Evolutionary conservation across 2,113 vertebrate species (phyloP), one percentile per base, ranked within the genome.

Genomic region (Clinocottus analis): DNA sequence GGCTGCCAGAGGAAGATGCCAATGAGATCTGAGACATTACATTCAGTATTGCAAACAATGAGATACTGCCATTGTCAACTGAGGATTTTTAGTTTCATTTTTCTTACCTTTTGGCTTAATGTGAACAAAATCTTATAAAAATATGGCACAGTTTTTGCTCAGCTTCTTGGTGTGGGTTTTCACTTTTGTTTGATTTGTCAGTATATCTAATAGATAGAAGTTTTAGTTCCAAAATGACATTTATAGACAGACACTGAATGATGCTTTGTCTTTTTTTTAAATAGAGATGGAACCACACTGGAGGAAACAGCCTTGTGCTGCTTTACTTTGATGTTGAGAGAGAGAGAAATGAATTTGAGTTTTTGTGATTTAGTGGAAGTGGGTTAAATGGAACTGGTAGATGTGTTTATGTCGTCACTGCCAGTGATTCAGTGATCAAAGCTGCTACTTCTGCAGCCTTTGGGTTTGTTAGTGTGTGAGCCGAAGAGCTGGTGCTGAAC

Each of bases 1-100:
- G 55, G 87, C 87, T 90, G 92, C 91, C 90, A 93, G 86, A 84
- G 81, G 86, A 89, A 89, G 86, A 92, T 89, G 90, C 91, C 92
- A 93, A 80, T 75, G 82, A 91, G 92, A 94, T 92, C 89, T 92
- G 89, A 92, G 83, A 92, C 87, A 80, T 79, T 88, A 85, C 86
- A 91, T 91, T 89, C 90, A 91, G 89, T 59, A 70, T 85, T 56
- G 65, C 80, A 89, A 90, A 94, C 91, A 93, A 93, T 89, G 77
- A 80, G 60, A 59, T 61, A 41, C 78, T 16, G 63, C 82, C 72
- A 87, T 93, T 93, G 91, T 93, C 80, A 80, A 25, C 41, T 27
- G 80, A 60, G 79, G 90, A 86, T 89, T 86, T 87, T 85, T 67
- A 29, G 51, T 75, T 62, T 87, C 67, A 53, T 85, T 66, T 88